Evolutionary conservation across 2,797 vertebrate species (phyloP).

Genomic region (Gouania willdenowi): DNA sequence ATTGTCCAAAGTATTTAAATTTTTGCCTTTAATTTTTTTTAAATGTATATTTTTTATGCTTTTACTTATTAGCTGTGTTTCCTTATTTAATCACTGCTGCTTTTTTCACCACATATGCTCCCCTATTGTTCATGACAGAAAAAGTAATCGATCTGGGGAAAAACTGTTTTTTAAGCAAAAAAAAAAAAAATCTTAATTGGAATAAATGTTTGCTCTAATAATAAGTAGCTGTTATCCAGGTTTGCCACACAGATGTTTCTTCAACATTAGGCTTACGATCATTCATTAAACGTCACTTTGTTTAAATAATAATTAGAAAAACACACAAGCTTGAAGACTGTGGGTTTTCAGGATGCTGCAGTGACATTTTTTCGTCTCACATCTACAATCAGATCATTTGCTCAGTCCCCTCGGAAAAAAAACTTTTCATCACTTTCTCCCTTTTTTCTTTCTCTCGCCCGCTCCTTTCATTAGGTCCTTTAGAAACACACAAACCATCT

Average conservation of each 20-base stretch:
- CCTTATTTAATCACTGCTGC: too few relatives aligned
- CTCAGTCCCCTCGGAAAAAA: conserved; percentile 39
- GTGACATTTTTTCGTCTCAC: conserved; percentile 32
- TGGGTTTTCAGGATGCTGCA: conserved; percentile 14
- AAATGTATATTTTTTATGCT: too few relatives aligned
- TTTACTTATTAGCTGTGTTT: too few relatives aligned
- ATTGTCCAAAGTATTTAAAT: too few relatives aligned
- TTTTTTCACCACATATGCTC: too few relatives aligned
- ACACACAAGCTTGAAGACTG: too few relatives aligned
- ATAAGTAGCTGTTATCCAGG: conserved; percentile 6
- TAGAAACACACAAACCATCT: conserved; percentile 63
- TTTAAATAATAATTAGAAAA: conserved; percentile 50
- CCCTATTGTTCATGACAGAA: too few relatives aligned
- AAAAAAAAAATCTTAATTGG: too few relatives aligned
- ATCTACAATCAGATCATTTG: conserved; percentile 48
- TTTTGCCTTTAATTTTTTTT: too few relatives aligned
- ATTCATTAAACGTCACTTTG: conserved; percentile 36
- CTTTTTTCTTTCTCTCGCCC: conserved; percentile 13
- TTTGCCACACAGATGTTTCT: conserved; percentile 42
- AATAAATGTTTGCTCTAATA: too few relatives aligned
- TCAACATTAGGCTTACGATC: conserved; percentile 35
- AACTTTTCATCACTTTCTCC: conserved; percentile 49
- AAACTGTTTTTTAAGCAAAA: too few relatives aligned
- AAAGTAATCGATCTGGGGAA: too few relatives aligned
- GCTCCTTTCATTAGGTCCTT: conserved; percentile 53